These are phyloP conservation scores for Vicugna pacos DNA, from an alignment of 2,113 vertebrate species.

Conservation along the genomic window DNA sequence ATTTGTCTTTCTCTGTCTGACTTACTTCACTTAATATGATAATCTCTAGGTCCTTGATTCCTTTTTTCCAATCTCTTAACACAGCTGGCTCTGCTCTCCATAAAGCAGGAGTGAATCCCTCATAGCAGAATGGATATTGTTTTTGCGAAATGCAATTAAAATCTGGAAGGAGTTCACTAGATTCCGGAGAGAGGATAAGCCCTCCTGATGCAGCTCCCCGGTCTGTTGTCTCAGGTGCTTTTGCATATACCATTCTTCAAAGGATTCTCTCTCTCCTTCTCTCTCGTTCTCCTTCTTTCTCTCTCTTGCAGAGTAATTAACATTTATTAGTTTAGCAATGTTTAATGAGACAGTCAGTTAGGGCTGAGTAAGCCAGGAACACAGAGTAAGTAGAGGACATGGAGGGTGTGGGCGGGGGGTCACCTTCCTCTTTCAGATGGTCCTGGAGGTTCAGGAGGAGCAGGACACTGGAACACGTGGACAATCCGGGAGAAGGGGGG, in stretches of 20 bases:
- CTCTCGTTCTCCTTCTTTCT: too few species aligned
- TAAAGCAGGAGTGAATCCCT: background rate
- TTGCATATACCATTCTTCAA: background rate
- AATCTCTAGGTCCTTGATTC: too few species aligned
- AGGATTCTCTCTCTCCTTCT: too few species aligned
- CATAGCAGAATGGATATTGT: background rate
- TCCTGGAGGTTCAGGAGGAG: rapidly evolving
- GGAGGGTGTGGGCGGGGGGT: background rate
- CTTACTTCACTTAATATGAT: too few species aligned
- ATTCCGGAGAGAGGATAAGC: background rate
- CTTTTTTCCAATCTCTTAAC: background rate
- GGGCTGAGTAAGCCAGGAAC: background rate
- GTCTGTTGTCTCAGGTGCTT: background rate
- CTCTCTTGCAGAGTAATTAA: slow-evolving; percentile 10
- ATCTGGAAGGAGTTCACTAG: slow-evolving; percentile 40
- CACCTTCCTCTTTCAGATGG: background rate
- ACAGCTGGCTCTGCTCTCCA: background rate
- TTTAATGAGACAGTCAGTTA: slow-evolving; percentile 25
- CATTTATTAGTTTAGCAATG: slow-evolving; percentile 6
- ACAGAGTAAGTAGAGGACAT: background rate
- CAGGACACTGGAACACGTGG: rapidly evolving
- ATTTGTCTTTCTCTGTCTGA: too few species aligned
- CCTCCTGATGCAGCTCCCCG: background rate
- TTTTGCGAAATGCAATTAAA: slow-evolving; percentile 69
- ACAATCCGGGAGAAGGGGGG: background rate